Percentiles rank a stretch among this genome's conserved stretches.
Evolutionary conservation across 2,888 invertebrate genomes (phyloP).

Genomic region (Corythucha ciliata): DNA sequence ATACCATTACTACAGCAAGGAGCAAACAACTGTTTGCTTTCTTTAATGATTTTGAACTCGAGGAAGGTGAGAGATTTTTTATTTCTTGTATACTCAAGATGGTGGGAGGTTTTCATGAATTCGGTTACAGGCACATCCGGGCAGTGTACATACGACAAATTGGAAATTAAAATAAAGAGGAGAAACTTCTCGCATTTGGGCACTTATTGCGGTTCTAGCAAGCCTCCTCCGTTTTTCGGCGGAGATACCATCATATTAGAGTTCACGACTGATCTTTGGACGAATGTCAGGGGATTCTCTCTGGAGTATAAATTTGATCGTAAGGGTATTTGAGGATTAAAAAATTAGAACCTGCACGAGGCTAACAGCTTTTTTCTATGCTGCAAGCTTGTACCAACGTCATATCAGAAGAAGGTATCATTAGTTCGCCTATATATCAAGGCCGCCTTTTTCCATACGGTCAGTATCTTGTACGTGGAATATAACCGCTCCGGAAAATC

Average conservation of each 20-base stretch:
- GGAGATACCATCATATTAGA: constrained; percentile 1
- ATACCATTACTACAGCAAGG: constrained; percentile 50
- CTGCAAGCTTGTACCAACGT: no score
- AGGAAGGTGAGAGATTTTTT: constrained; percentile 42
- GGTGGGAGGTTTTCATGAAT: no score
- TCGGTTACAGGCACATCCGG: no score
- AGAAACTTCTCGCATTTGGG: no score
- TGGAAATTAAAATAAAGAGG: no score
- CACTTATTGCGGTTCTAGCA: constrained; percentile 17
- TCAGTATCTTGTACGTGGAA: no score
- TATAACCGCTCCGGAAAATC: no score
- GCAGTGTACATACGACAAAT: no score
- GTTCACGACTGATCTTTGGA: constrained; percentile 17
- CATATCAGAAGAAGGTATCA: no score
- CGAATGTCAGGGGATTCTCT: constrained; percentile 48
- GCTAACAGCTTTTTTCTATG: not conserved
- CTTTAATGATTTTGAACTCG: constrained; percentile 52
- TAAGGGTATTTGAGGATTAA: constrained; percentile 36
- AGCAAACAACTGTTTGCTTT: constrained; percentile 44
- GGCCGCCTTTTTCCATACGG: no score
- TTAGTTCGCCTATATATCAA: no score
- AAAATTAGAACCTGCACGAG: not conserved
- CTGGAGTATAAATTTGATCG: constrained; percentile 51
- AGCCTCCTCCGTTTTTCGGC: constrained; percentile 21
- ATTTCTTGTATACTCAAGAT: no score